phyloP scores from a whole-genome alignment of 2,113 vertebrate genomes.

The Piliocolobus tephrosceles region DNA sequence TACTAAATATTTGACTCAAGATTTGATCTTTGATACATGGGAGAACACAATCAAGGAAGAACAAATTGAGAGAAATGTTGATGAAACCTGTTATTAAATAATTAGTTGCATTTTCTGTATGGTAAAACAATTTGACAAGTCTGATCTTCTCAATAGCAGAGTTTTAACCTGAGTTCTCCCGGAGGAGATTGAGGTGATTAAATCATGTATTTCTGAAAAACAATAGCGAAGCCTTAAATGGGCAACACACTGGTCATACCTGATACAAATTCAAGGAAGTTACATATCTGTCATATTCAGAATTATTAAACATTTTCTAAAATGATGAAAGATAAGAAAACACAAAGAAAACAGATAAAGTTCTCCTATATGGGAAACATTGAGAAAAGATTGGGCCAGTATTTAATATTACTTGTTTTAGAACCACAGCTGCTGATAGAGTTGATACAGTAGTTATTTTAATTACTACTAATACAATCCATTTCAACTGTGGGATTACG shows the following conservation, averaged over 20 bases:
- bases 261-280: constrained; percentile 3
- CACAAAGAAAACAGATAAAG: not conserved
- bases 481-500: constrained; percentile 3
- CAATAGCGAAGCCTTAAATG: not conserved
- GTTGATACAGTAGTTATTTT: constrained; percentile 1
- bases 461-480: constrained; percentile 27
- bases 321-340: constrained; percentile 9
- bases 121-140: constrained; percentile 23
- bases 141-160: constrained; percentile 9
- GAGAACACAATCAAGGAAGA: constrained; percentile 38
- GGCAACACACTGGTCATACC: not conserved
- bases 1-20: constrained; percentile 54
- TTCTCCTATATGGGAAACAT: not conserved
- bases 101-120: constrained; percentile 23
- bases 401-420: not conserved
- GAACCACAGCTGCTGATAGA: not conserved
- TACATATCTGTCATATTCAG: not conserved
- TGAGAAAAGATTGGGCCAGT: not conserved
- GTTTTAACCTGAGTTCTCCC: constrained; percentile 11
- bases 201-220: constrained; percentile 17
- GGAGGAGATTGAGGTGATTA: not conserved
- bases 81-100: constrained; percentile 53
- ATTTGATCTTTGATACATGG: constrained; percentile 53
- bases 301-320: constrained; percentile 46
- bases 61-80: not conserved